Base-by-base conservation (phyloP, 2,797 vertebrate species). In the Aldrovandia affinis region DNA sequence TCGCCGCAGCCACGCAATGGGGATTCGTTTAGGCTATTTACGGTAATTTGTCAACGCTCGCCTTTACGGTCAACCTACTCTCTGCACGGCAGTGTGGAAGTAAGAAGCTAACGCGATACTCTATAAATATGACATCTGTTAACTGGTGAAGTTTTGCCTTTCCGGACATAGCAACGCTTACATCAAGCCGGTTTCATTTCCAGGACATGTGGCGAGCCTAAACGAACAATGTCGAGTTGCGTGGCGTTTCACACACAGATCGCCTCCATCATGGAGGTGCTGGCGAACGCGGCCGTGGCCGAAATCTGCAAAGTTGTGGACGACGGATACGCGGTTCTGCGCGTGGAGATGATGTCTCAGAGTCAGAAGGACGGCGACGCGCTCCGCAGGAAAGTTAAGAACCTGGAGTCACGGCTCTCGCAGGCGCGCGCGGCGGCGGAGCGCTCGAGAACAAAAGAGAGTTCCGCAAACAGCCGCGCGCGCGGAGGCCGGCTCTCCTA, bases 261-360 rank as follows among this genome's bases (percentile, higher is more conserved):
- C 39, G 88, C 90, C 5, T 90, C 90, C 3, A 87, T 92, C 42
- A 88, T 92, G 80, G 91, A 92, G 83, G 88, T 88, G 2, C 80
- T 92, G 5, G 91, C 91, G 2, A 92, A 90, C 86, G 86, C 91
- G 10, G 91, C 91, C 25, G 90, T 92, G 15, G 88, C 88, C 6
- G 90, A 92, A 80, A 91, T 92, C 82, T 92, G 91, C 81, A 88
- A 86, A 78, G 86, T 92, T 50, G 88, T 92, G 36, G 91, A 92
- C 65, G 88, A 90, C 30, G 90, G 90, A 57, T 91, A 89, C 65
- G 83, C 82, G 5, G 82, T 88, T 33, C 55, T 92, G 18, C 89
- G 87, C 18, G 39, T 89, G 68, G 89, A 92, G 80, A 88, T n/a
- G n/a, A n/a, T 91, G 8, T 81, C 82, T 0, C 89, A 89, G 61